Percentiles rank a stretch among this genome's conserved stretches.
phyloP scores from a whole-genome alignment of 2,797 vertebrate genomes.

The Poecilia picta region DNA sequence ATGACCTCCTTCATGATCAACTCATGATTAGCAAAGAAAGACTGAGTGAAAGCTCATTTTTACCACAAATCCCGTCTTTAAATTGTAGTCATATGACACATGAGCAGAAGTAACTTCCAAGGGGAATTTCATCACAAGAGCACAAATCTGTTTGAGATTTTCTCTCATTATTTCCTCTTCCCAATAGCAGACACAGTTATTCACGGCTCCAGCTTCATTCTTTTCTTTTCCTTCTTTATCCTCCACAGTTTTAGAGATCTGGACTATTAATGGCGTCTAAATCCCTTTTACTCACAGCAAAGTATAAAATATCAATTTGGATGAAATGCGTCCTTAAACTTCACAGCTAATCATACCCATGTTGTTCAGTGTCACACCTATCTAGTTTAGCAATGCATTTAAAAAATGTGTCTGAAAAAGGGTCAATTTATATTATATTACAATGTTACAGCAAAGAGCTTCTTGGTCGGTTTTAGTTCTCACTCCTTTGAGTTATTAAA shows the following conservation, averaged over 20 bases:
- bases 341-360: constrained; percentile 1
- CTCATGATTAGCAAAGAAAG: constrained; percentile 42
- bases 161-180: constrained; percentile 61
- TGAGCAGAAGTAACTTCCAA: constrained; percentile 49
- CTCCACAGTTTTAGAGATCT: constrained; percentile 54
- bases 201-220: constrained; percentile 31
- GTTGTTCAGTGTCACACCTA: neutral
- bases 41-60: constrained; percentile 39
- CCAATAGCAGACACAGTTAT: constrained; percentile 39
- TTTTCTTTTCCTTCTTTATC: constrained; percentile 29
- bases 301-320: constrained; percentile 44
- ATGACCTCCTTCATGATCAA: constrained; percentile 52
- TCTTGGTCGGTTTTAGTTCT: constrained; percentile 16
- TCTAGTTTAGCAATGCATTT: constrained; percentile 1
- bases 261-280: constrained; percentile 58
- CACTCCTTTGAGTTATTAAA: constrained; percentile 36
- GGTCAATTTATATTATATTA: constrained; percentile 27
- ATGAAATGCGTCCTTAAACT: constrained; percentile 18
- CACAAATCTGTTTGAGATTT: constrained; percentile 69
- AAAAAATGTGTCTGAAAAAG: constrained; percentile 10
- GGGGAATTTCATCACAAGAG: constrained; percentile 64
- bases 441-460: constrained; percentile 15
- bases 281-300: constrained; percentile 26
- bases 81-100: constrained; percentile 51
- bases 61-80: constrained; percentile 10